Evolutionary conservation across 2,113 vertebrate species (phyloP), one percentile per base, ranked within the genome.

Genomic region (Albula goreensis): DNA sequence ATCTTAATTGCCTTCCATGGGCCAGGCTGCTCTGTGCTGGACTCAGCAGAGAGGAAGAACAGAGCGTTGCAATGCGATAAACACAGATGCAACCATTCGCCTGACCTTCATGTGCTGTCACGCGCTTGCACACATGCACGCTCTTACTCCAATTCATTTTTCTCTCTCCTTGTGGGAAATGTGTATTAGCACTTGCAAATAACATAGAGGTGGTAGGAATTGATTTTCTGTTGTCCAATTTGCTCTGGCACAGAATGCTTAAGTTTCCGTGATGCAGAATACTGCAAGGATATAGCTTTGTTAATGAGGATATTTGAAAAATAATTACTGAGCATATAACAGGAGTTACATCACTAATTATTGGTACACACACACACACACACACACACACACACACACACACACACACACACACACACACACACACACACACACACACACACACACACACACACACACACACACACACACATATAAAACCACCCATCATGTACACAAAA

Each of bases 201-300:
- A 83, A 79, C 15, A 57, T 41, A 11, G 52, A 50, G 25, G 25
- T 56, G 63, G 56, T 78, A 10, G 41, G 77, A 84, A 87, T 80
- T 83, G 86, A 83, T 83, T 80, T 70, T 83, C 86, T 83, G 81
- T 70, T 80, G 80, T 83, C 85, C 81, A 83, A 83, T 86, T 86
- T 86, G 82, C 53, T 79, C 49, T 77, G 57, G 3, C 51, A 83
- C 78, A 78, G 77, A 87, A 80, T 84, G 66, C 81, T 66, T 49
- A 31, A 66, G 80, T 13, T 60, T 15, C n/a, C 17, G 41, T 22
- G 11, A 41, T 41, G 52, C 63, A 10, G 66, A 25, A 19, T 19
- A 22, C 17, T 15, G 60, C 60, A 22, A 66, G 8, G 80, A 41
- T 41, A 41, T 41, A 41, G 31, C 31, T 41, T 41, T 41, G 31